phyloP scores from a whole-genome alignment of 2,113 vertebrate genomes.

The Lontra canadensis region DNA sequence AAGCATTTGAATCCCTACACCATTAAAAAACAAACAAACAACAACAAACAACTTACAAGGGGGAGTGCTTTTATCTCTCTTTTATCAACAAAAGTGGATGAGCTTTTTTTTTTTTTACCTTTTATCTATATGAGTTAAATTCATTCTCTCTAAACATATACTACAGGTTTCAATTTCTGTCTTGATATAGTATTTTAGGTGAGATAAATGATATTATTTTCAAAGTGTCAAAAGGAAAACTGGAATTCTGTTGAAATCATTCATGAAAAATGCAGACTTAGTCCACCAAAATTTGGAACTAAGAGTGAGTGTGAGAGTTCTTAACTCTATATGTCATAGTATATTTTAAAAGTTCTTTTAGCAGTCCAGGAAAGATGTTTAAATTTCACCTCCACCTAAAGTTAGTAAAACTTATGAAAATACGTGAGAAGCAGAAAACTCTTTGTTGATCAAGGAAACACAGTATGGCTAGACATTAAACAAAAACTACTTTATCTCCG shows the following conservation, averaged over 20 bases:
- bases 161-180: background rate
- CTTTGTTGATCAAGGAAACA: background rate
- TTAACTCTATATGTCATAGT: background rate
- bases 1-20: background rate
- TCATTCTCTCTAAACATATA: background rate
- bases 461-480: background rate
- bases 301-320: background rate
- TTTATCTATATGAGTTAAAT: conserved; percentile 2
- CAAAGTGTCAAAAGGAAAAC: background rate
- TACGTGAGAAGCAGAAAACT: background rate
- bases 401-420: background rate
- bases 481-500: background rate
- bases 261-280: background rate
- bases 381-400: background rate
- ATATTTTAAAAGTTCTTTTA: background rate
- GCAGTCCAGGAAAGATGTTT: background rate
- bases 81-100: background rate
- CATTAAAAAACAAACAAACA: background rate
- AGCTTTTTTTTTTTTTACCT: background rate
- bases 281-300: background rate
- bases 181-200: background rate
- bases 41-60: background rate
- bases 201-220: conserved; percentile 13
- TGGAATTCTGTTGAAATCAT: background rate
- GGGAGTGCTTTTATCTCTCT: background rate